Evolutionary conservation across 2,888 invertebrate genomes (phyloP), one percentile per base, ranked within the genome.

Genomic region (Tolmerus cingulatus): DNA sequence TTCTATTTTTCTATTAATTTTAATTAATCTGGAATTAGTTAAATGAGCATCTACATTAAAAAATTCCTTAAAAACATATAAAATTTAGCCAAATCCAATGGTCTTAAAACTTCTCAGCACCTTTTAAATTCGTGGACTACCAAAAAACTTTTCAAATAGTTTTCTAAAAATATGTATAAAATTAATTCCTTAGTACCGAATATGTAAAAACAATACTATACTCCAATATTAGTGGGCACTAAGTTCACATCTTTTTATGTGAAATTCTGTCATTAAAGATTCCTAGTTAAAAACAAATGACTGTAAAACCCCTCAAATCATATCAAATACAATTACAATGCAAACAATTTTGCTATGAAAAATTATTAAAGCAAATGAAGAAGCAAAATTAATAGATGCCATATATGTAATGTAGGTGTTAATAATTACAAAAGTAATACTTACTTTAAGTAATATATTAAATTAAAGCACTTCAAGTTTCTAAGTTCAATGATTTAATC

Each of bases 321-420:
- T 78, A 78, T 78, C 78, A 78, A 78, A n/a, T 46, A 78, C 12
- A 34, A 40, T 76, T 76, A 34, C 76, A 37, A 76, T 76, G 37
- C 78, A 43, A 78, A 78, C 19, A 78, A 40, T 78, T 43, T 78
- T 78, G 43, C 78, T 77, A 43, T 78, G 40, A 78, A 40, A 4
- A 78, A 66, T 27, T 23, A 27, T 66, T 66, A 66, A 66, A 66
- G 1, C 27, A 66, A 66, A 12, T 19, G 8, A 19, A 66, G 14
- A 27, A 66, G 27, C 66, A 66, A 66, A 27, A 23, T 12, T 12
- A 66, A 66, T 66, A 66, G 27, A 66, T 9, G 66, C 66, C 14
- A 8, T 51, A n/a, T 16, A 8, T 51, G 7, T 16, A n/a, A 51
- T 51, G 12, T 66, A 66, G 23, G 27, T 66, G 66, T 66, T 66